Percentiles rank a stretch among this genome's conserved stretches.
Evolutionary conservation across 2,113 vertebrate species (phyloP).

Genomic region (Alosa alosa): DNA sequence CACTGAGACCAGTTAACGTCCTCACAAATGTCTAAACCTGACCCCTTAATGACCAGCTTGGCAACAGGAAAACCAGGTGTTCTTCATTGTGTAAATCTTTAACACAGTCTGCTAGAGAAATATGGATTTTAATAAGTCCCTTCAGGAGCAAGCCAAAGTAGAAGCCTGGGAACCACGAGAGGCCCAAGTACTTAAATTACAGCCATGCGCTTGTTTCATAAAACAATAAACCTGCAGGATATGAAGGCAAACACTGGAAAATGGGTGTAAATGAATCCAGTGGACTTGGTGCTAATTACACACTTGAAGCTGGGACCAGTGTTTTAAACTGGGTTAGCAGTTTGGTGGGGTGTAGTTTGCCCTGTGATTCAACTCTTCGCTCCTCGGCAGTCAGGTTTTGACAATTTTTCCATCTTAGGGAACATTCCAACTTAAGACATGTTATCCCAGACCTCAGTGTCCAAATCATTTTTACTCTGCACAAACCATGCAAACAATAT

Average conservation of each 20-base stretch:
- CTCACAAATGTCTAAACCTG: constrained; percentile 35
- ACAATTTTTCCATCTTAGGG: not conserved
- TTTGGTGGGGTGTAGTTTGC: constrained; percentile 13
- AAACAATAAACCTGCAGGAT: constrained; percentile 39
- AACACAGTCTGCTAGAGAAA: constrained; percentile 62
- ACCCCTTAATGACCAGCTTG: constrained; percentile 46
- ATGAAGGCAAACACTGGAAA: constrained; percentile 11
- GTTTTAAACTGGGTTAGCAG: not conserved
- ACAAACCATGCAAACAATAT: constrained; percentile 52
- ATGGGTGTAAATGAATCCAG: constrained; percentile 29
- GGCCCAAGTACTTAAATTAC: constrained; percentile 51
- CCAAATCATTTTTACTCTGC: constrained; percentile 34
- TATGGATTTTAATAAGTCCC: constrained; percentile 74
- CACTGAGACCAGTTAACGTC: constrained; percentile 25
- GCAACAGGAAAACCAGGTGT: constrained; percentile 64
- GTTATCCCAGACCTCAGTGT: constrained; percentile 42
- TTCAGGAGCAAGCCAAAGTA: constrained; percentile 59
- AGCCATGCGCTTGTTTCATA: constrained; percentile 47
- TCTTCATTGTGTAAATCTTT: constrained; percentile 61
- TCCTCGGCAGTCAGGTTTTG: not conserved
- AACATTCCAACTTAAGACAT: constrained; percentile 24
- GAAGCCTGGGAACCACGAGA: constrained; percentile 57
- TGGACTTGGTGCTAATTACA: constrained; percentile 30
- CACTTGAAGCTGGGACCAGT: not conserved
- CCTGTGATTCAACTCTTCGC: not conserved